Conservation (phyloP, 2,113 vertebrate genomes). For the Myiozetetes cayanensis region DNA sequence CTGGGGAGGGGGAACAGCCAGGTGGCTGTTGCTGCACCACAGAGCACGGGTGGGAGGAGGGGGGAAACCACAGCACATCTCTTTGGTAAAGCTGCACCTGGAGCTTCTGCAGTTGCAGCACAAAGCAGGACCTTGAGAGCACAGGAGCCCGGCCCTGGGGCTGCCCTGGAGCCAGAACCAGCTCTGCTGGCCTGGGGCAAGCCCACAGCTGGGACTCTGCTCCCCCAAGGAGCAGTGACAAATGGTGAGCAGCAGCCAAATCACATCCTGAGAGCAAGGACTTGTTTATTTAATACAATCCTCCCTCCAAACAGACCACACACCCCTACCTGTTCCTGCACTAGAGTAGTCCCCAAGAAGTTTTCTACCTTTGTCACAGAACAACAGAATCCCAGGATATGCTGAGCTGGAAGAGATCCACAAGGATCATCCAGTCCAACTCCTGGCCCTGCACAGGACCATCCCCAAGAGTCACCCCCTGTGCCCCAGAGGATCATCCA, state of each 20-base stretch:
- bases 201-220: not conserved
- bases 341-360: not conserved
- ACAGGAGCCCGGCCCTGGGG: not conserved
- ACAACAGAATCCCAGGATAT: not conserved
- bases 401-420: not conserved
- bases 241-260: not conserved
- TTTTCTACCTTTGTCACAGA: not conserved
- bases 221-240: not conserved
- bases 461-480: not conserved
- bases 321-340: not conserved
- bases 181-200: not conserved
- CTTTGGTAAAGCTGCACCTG: not conserved
- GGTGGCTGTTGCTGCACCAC: not conserved
- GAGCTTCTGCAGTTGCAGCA: not conserved
- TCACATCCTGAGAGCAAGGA: not conserved
- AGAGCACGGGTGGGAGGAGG: not conserved
- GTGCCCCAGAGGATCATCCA: not conserved
- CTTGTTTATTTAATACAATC: not conserved
- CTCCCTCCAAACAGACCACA: not conserved
- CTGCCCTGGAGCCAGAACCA: not conserved
- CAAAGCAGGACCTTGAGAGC: rapidly evolving
- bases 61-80: not conserved
- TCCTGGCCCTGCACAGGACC: not conserved
- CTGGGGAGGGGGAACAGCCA: not conserved
- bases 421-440: not conserved